A percentile compares a stretch with the other conserved stretches of the same genome.
Conservation (phyloP, 2,888 invertebrate genomes). For the Erebia palarica region DNA sequence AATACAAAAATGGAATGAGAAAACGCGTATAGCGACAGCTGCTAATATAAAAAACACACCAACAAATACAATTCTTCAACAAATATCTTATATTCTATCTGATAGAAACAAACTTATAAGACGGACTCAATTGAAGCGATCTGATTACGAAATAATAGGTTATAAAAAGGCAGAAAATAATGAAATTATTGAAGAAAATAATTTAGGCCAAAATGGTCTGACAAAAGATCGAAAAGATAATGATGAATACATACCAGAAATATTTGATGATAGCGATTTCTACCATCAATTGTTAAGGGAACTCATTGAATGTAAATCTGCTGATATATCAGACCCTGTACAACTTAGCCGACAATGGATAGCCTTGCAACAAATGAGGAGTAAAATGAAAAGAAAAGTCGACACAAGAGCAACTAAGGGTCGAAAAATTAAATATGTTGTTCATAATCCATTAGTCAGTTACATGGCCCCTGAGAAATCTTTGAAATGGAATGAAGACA, state of each 20-base stretch:
- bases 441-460: slow-evolving; percentile 93
- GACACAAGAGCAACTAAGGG: slow-evolving; percentile 98
- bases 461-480: slow-evolving; percentile 93
- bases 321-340: slow-evolving; percentile 91
- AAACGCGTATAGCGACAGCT: slow-evolving; percentile 89
- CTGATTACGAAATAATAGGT: slow-evolving; percentile 87
- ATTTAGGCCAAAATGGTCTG: slow-evolving; percentile 45
- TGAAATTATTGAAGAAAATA: slow-evolving; percentile 47
- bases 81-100: slow-evolving; percentile 92
- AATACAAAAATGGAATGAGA: slow-evolving; percentile 97
- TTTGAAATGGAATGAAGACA: slow-evolving; percentile 88
- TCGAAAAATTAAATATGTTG: slow-evolving; percentile 92
- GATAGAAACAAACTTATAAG: slow-evolving; percentile 89
- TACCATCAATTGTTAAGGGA: slow-evolving; percentile 96
- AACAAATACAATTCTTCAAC: slow-evolving; percentile 86
- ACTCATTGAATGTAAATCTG: slow-evolving; percentile 95
- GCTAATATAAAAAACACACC: slow-evolving; percentile 84
- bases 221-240: slow-evolving; percentile 64
- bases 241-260: slow-evolving; percentile 88
- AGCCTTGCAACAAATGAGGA: slow-evolving; percentile 94
- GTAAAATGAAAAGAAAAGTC: slow-evolving; percentile 95
- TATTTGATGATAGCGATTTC: slow-evolving; percentile 98
- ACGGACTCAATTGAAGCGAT: slow-evolving; percentile 90
- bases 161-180: slow-evolving; percentile 60
- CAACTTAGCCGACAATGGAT: slow-evolving; percentile 95